These are phyloP conservation scores for Adelosebastes latens DNA, from an alignment of 2,797 vertebrate species.

Conservation along the genomic window DNA sequence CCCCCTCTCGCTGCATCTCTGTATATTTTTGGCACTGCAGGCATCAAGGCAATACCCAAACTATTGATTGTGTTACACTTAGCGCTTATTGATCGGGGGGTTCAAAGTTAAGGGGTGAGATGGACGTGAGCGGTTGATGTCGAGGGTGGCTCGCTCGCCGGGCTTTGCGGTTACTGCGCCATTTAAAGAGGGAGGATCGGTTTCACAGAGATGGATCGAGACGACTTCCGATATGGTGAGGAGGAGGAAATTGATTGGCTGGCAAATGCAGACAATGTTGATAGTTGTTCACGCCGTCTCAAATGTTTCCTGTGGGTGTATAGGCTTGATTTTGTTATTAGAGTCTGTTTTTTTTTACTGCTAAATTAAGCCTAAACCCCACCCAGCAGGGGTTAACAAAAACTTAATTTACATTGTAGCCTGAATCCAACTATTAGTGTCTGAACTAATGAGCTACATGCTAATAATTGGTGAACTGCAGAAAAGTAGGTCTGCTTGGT, in stretches of 20 bases:
- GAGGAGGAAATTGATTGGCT: slow-evolving; percentile 43
- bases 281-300: slow-evolving; percentile 27
- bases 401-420: not conserved
- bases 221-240: slow-evolving; percentile 24
- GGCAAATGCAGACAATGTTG: slow-evolving; percentile 36
- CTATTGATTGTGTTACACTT: slow-evolving; percentile 71
- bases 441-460: slow-evolving; percentile 22
- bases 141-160: slow-evolving; percentile 7
- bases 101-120: slow-evolving; percentile 65
- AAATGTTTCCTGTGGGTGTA: slow-evolving; percentile 10
- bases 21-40: slow-evolving; percentile 57
- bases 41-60: slow-evolving; percentile 50
- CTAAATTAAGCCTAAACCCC: not conserved
- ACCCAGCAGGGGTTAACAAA: not conserved
- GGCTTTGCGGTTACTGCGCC: slow-evolving; percentile 45
- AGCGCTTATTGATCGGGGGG: slow-evolving; percentile 62
- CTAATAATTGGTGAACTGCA: not conserved
- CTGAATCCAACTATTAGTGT: not conserved
- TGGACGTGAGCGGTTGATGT: slow-evolving; percentile 15
- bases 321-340: not conserved
- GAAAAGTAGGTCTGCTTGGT: not conserved
- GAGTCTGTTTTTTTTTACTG: not conserved
- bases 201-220: slow-evolving; percentile 54
- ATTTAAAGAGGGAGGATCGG: slow-evolving; percentile 48
- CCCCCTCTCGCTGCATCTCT: slow-evolving; percentile 18